A percentile compares a stretch with the other conserved stretches of the same genome.
These are phyloP conservation scores for Oryzias javanicus DNA, from an alignment of 2,113 vertebrate species.

Conservation along the genomic window DNA sequence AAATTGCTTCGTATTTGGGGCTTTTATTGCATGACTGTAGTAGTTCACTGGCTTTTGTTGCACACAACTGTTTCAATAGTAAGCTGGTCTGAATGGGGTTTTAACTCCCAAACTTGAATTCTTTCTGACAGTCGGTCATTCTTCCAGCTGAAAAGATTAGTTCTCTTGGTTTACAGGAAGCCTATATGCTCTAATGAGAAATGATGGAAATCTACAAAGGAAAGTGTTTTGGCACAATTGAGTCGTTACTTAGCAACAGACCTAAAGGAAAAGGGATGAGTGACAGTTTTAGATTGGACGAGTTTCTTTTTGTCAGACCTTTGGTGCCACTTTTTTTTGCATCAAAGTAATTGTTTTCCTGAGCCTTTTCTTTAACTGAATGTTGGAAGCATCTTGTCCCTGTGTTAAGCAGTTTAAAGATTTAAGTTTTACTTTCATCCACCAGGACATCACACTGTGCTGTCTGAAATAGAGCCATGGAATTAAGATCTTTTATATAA, in stretches of 20 bases:
- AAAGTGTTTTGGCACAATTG: conserved; percentile 39
- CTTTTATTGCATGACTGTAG: conserved; percentile 23
- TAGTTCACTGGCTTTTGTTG: conserved; percentile 27
- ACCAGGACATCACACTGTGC: conserved; percentile 45
- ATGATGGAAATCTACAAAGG: conserved; percentile 41
- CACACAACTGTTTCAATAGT: conserved; percentile 39
- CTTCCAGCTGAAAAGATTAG: conserved; percentile 24
- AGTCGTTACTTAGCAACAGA: conserved; percentile 52
- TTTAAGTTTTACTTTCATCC: conserved; percentile 59
- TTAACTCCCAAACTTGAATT: conserved; percentile 12
- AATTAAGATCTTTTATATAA: conserved; percentile 62
- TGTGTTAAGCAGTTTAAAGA: conserved; percentile 26
- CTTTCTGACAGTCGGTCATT: conserved; percentile 24
- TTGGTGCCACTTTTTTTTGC: conserved; percentile 20
- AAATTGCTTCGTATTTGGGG: conserved; percentile 4
- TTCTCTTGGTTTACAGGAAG: conserved; percentile 35
- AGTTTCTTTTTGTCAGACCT: conserved; percentile 20
- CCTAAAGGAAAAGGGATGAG: conserved; percentile 31
- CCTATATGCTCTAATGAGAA: conserved; percentile 29
- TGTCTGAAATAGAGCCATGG: conserved; percentile 60
- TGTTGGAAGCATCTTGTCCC: conserved; percentile 15
- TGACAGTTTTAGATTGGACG: conserved; percentile 25
- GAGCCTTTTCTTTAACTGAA: not conserved
- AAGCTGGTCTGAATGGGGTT: conserved; percentile 18
- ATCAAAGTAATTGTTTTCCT: conserved; percentile 15